Evolutionary conservation across 2,888 invertebrate genomes (phyloP), one percentile per base, ranked within the genome.

Genomic region (Ditylenchus weischeri): DNA sequence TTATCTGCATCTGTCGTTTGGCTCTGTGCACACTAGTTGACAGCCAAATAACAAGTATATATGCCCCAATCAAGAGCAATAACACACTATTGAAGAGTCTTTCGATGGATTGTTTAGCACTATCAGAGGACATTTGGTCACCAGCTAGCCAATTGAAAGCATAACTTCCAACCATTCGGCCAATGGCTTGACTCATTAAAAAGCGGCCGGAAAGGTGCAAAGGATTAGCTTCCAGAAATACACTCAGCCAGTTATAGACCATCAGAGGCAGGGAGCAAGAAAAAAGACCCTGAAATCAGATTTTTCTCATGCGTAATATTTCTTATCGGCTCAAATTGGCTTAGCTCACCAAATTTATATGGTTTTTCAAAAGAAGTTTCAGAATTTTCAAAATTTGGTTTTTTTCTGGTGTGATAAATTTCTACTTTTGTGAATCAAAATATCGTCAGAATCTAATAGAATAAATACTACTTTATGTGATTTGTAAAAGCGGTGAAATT

Each of bases 241-340:
- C 48, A 21, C 47, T 48, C 6, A 68, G 67, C 57, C 64, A 67
- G 18, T 19, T 18, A 23, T 43, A 38, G 8, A 59, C 67, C 21
- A 68, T 6, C 23, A 69, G 43, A 13, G 67, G 67, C 13, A 70
- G 43, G 7, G 69, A 21, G 7, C 49, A 23, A 18, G 57, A 23
- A 43, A 70, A 69, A n/a, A 64, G 38, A 8, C 68, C 69, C 69
- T 69, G 61, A 62, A 61, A 69, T 29, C 29, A 29, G 29, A 5
- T 29, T 29, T 29, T n/a, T n/a, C n/a, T n/a, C n/a, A n/a, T n/a
- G n/a, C n/a, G n/a, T n/a, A n/a, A n/a, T n/a, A n/a, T n/a, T n/a
- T n/a, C n/a, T n/a, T n/a, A n/a, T n/a, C n/a, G n/a, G n/a, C n/a
- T n/a, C n/a, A n/a, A n/a, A n/a, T n/a, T n/a, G n/a, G n/a, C n/a